Percentiles rank a stretch among this genome's conserved stretches.
These are phyloP conservation scores for Alviniconcha strummeri DNA, from an alignment of 2,888 invertebrate genomes.

Conservation along the genomic window DNA sequence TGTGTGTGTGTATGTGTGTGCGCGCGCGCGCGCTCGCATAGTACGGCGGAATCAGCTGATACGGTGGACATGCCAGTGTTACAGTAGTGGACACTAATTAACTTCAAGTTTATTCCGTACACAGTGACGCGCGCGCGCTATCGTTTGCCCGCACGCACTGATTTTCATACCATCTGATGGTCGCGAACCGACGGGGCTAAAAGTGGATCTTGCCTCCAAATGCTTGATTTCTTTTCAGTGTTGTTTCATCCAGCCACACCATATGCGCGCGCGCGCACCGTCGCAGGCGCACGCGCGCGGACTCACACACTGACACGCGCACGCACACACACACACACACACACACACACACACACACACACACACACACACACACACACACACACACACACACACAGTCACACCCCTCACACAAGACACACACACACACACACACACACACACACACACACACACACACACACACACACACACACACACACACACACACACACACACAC, in stretches of 20 bases:
- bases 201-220: too few species aligned
- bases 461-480: neutral
- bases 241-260: too few species aligned
- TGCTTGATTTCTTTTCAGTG: too few species aligned
- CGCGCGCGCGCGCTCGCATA: neutral
- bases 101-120: neutral
- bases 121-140: neutral
- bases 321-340: neutral
- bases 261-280: too few species aligned
- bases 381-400: neutral
- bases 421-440: neutral
- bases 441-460: neutral
- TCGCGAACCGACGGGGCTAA: too few species aligned
- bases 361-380: neutral
- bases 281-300: too few species aligned
- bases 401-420: too few species aligned
- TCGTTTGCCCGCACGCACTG: too few species aligned
- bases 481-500: neutral
- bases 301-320: neutral
- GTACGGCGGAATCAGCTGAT: too few species aligned
- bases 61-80: too few species aligned
- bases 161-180: too few species aligned
- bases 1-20: constrained; percentile 14
- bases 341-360: neutral
- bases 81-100: too few species aligned